Base-by-base conservation (phyloP, 2,113 vertebrate species). In the Pholis gunnellus region DNA sequence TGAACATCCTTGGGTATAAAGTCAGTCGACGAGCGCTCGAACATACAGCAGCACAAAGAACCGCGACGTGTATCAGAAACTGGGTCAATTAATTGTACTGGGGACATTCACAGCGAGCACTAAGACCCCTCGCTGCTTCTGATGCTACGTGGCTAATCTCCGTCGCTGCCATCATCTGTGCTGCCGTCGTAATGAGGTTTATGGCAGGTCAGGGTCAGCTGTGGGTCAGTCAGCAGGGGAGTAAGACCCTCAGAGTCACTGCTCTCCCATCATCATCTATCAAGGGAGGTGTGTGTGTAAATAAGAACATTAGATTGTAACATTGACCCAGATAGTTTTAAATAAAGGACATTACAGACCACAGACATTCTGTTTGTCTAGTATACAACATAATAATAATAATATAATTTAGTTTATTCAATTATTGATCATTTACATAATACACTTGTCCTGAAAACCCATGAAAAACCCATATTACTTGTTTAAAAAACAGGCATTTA, bases 141-240 rank as follows among this genome's bases (percentile, higher is more conserved):
- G 69, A 91, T 86, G 82, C 75, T 87, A 78, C 73, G 40, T 60
- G 22, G 71, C 57, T 60, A 50, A 71, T 65, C 56, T 64, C 25
- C 57, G 75, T 88, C 90, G 88, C 52, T 67, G 76, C 69, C 71
- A 88, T 87, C 84, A 82, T 72, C 71, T 60, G 78, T 31, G 72
- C 36, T 59, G 64, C 66, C 4, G 64, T 46, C 14, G 61, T 86
- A 86, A 88, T 84, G 83, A 87, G 78, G 59, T 54, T 83, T 83
- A 72, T 83, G 84, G 88, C 67, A 77, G 73, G 77, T 75, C 79
- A 34, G 78, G 87, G 88, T 91, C 86, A 52, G 56, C 78, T n/a
- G 60, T 20, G 75, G 91, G 89, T 88, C 88, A 88, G 61, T 59
- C 75, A 90, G 88, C 82, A 80, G 87, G 89, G 83, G 72, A 83